Conservation (phyloP, 2,113 vertebrate genomes). For the Neogale vison region DNA sequence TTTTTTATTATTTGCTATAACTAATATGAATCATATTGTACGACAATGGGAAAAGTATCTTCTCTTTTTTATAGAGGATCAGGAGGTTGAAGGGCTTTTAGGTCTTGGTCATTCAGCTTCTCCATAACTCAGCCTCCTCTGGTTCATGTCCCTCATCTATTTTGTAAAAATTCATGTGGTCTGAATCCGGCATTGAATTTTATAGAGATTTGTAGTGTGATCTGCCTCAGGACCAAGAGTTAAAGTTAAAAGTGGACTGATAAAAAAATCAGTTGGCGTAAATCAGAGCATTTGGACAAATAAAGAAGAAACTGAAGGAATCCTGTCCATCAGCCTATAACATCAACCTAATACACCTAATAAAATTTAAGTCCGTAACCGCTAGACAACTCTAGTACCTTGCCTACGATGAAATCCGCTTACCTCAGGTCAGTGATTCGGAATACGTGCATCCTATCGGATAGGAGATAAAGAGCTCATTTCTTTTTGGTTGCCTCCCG, state of each 20-base stretch:
- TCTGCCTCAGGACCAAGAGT: not conserved
- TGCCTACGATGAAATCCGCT: not conserved
- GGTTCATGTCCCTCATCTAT: not conserved
- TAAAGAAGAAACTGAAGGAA: not conserved
- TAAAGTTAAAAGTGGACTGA: not conserved
- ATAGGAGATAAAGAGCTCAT: not conserved
- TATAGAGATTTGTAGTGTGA: not conserved
- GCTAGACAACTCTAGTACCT: not conserved
- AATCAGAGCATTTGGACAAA: not conserved
- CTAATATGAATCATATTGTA: not conserved
- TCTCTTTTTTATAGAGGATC: not conserved
- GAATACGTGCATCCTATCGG: not conserved
- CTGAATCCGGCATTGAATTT: not conserved
- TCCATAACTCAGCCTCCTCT: not conserved
- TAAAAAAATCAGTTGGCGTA: not conserved
- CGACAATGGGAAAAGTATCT: not conserved
- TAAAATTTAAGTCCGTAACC: not conserved
- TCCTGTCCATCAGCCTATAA: not conserved
- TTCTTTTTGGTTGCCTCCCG: not conserved
- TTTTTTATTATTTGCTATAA: not conserved
- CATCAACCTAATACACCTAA: not conserved
- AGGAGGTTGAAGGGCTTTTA: not conserved
- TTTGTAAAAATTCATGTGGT: not conserved
- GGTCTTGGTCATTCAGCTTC: not conserved
- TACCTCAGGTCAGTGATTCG: not conserved